phyloP scores from a whole-genome alignment of 2,888 invertebrate species.

The Agrochola macilenta region DNA sequence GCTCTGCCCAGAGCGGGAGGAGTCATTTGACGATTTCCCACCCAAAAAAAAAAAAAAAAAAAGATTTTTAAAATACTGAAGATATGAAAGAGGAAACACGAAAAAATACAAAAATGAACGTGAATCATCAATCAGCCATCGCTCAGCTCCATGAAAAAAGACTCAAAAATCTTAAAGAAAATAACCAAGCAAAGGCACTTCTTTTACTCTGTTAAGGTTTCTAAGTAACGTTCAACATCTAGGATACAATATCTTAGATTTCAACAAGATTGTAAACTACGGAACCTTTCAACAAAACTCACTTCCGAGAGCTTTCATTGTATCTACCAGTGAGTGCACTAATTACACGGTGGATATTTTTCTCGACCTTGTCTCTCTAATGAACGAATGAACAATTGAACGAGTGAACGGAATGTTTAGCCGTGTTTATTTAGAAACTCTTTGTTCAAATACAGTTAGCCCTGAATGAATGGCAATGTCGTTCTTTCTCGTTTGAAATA shows the following conservation, averaged over 20 bases:
- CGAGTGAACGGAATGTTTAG: slow-evolving; percentile 61
- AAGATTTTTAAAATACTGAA: neutral
- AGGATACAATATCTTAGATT: slow-evolving; percentile 16
- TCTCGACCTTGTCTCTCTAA: slow-evolving; percentile 62
- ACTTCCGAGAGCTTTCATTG: slow-evolving; percentile 52
- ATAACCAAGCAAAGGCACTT: neutral
- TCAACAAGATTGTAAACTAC: slow-evolving; percentile 24
- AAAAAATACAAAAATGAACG: neutral
- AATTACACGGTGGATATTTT: slow-evolving; percentile 61
- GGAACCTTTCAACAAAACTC: slow-evolving; percentile 40
- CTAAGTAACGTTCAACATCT: slow-evolving; percentile 8
- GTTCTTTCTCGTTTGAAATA: slow-evolving; percentile 53
- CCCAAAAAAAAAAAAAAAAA: no score
- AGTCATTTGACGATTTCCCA: no score
- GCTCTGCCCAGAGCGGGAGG: no score
- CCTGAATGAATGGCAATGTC: slow-evolving; percentile 58
- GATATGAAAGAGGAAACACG: neutral
- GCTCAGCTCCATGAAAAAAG: neutral
- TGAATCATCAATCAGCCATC: neutral
- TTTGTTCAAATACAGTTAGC: slow-evolving; percentile 65
- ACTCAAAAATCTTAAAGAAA: neutral
- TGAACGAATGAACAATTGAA: slow-evolving; percentile 62
- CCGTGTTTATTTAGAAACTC: slow-evolving; percentile 59
- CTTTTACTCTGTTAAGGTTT: slow-evolving; percentile 24
- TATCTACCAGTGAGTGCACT: slow-evolving; percentile 46